A percentile compares a stretch with the other conserved stretches of the same genome.
Conservation (phyloP, 2,797 vertebrate genomes). For the Huso huso region DNA sequence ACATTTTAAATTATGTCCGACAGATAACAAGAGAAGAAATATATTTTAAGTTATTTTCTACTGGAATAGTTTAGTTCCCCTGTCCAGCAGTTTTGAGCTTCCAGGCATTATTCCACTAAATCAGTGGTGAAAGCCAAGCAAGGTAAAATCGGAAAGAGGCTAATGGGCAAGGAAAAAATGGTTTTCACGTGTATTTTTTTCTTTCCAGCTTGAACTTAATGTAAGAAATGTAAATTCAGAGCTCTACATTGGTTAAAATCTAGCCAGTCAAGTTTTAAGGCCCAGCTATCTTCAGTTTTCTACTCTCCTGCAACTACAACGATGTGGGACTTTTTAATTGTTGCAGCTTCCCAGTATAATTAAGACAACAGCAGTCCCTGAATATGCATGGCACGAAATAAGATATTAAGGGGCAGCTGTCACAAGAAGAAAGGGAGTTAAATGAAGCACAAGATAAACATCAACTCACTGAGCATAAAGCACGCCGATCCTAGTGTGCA, state of each 20-base stretch:
- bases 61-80: too few relatives aligned
- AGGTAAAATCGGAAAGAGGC: too few relatives aligned
- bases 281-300: background rate
- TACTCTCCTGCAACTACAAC: background rate
- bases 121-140: too few relatives aligned
- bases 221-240: too few relatives aligned
- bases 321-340: slow-evolving; percentile 6
- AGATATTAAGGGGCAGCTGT: slow-evolving; percentile 13
- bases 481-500: background rate
- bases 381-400: slow-evolving; percentile 9
- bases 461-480: slow-evolving; percentile 12
- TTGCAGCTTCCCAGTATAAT: background rate
- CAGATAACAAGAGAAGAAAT: too few relatives aligned
- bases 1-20: too few relatives aligned
- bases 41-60: too few relatives aligned
- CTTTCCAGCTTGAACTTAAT: too few relatives aligned
- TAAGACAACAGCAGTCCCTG: slow-evolving; percentile 5
- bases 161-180: too few relatives aligned
- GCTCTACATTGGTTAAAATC: background rate
- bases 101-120: too few relatives aligned
- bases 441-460: slow-evolving; percentile 27
- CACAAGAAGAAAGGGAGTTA: slow-evolving; percentile 19
- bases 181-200: too few relatives aligned
- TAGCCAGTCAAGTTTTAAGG: background rate
- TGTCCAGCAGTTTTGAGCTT: too few relatives aligned